These are phyloP conservation scores for Caenorhabditis becei DNA, from an alignment of 2,888 invertebrate genomes.

Conservation along the genomic window DNA sequence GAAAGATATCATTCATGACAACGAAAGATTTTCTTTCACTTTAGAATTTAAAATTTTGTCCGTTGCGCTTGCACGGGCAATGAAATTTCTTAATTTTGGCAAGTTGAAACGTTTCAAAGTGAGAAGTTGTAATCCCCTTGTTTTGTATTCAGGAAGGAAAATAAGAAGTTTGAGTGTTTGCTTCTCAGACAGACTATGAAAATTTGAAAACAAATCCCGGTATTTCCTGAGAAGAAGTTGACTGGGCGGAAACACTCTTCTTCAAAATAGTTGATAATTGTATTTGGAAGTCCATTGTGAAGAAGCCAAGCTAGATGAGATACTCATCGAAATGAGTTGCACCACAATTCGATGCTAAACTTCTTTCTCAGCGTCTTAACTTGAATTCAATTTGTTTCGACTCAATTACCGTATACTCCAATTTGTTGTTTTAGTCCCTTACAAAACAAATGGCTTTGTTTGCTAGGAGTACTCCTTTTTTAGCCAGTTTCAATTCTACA, in stretches of 20 bases:
- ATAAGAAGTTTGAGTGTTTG: too few species aligned
- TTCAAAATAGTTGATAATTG: slow-evolving; percentile 64
- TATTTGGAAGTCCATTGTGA: slow-evolving; percentile 59
- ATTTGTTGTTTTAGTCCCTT: slow-evolving; percentile 47
- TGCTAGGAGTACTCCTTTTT: slow-evolving; percentile 23
- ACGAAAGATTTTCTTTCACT: slow-evolving; percentile 56
- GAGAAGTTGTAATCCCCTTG: too few species aligned
- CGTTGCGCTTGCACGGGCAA: background rate
- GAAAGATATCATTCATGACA: slow-evolving; percentile 58
- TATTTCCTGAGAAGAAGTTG: background rate
- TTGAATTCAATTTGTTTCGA: slow-evolving; percentile 60
- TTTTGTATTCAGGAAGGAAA: too few species aligned
- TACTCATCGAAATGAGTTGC: slow-evolving; percentile 61
- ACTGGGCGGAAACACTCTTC: slow-evolving; percentile 31
- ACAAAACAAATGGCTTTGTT: slow-evolving; percentile 43
- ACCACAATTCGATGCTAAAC: slow-evolving; percentile 54
- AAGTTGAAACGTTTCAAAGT: too few species aligned
- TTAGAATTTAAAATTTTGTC: slow-evolving; percentile 11
- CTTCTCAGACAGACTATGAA: too few species aligned
- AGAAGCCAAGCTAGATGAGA: slow-evolving; percentile 43
- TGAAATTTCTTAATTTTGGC: slow-evolving; percentile 3
- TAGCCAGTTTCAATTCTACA: slow-evolving; percentile 1
- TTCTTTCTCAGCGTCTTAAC: slow-evolving; percentile 54
- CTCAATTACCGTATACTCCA: slow-evolving; percentile 56
- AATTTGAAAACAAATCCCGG: background rate